Evolutionary conservation across 1,140 invertebrate species (phyloP).

Genomic region (Drosophila bifasciata): DNA sequence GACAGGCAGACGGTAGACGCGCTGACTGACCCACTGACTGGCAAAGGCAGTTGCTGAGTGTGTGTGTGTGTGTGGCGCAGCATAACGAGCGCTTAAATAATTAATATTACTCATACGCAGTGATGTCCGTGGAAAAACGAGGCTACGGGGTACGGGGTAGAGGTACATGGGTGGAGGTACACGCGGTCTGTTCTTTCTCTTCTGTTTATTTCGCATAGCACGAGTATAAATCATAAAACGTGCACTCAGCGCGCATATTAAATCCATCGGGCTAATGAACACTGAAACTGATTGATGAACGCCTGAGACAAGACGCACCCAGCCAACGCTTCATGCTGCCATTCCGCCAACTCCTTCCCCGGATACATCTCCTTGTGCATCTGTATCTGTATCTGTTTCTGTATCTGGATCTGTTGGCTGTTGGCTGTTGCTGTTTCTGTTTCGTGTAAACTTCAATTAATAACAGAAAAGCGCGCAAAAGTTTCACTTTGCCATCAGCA

Average conservation of each 20-base stretch:
- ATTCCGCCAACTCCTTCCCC: slow-evolving; percentile 8
- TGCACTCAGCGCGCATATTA: slow-evolving; percentile 73
- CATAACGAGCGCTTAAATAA: slow-evolving; percentile 80
- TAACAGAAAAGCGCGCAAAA: slow-evolving; percentile 59
- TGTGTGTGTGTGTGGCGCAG: slow-evolving; percentile 1
- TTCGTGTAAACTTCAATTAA: slow-evolving; percentile 66
- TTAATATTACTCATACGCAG: slow-evolving; percentile 77
- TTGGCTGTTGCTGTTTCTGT: slow-evolving; percentile 27
- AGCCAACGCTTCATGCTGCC: no score
- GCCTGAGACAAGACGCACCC: slow-evolving; percentile 29
- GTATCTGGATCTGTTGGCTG: background rate
- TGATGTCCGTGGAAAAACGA: slow-evolving; percentile 18
- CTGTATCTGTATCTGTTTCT: slow-evolving; percentile 9
- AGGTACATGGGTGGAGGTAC: slow-evolving; percentile 14
- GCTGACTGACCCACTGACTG: slow-evolving; percentile 31
- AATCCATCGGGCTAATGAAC: slow-evolving; percentile 71
- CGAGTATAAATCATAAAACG: slow-evolving; percentile 69
- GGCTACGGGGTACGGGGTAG: no score
- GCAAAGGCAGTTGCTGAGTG: slow-evolving; percentile 35
- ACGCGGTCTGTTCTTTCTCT: background rate
- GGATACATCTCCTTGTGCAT: slow-evolving; percentile 10
- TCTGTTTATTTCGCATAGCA: slow-evolving; percentile 4
- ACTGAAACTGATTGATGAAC: slow-evolving; percentile 62
- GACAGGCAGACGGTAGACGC: slow-evolving; percentile 38
- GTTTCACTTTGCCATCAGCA: slow-evolving; percentile 61